Evolutionary conservation across 1,140 invertebrate species (phyloP).

Genomic region (Diabrotica virgifera): DNA sequence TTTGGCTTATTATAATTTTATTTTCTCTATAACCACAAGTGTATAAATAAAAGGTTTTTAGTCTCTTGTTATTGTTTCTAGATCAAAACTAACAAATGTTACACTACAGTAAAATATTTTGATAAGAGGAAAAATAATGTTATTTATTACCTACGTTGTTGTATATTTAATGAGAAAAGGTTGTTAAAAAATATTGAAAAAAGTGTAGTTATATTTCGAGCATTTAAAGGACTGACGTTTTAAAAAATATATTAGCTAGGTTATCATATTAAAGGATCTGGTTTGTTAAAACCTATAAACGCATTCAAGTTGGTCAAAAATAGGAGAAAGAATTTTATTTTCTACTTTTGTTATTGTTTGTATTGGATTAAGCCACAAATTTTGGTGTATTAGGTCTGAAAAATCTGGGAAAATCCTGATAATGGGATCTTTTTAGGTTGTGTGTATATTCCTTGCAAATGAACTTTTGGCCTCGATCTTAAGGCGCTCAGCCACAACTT

Average conservation of each 20-base stretch:
- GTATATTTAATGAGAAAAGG: constrained; percentile 15
- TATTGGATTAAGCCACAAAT: no score
- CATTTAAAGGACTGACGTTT: constrained; percentile 19
- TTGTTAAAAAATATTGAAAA: constrained; percentile 11
- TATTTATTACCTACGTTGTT: neutral
- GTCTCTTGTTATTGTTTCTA: neutral
- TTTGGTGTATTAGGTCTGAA: no score
- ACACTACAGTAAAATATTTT: neutral
- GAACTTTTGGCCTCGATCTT: no score
- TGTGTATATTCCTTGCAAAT: no score
- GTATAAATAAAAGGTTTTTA: neutral
- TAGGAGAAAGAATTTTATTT: no score
- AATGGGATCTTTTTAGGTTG: no score
- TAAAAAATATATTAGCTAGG: constrained; percentile 7
- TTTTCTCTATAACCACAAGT: neutral
- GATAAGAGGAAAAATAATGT: constrained; percentile 6
- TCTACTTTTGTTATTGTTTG: no score
- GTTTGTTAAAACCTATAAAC: neutral
- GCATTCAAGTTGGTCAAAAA: no score
- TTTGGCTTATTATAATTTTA: neutral
- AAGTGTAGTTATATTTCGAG: constrained; percentile 12
- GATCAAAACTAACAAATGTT: neutral
- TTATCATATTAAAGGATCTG: constrained; percentile 5
- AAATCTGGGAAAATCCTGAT: no score
- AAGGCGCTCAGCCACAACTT: no score